Base-by-base conservation (phyloP, 2,797 vertebrate species). In the Pipistrellus nathusii region DNA sequence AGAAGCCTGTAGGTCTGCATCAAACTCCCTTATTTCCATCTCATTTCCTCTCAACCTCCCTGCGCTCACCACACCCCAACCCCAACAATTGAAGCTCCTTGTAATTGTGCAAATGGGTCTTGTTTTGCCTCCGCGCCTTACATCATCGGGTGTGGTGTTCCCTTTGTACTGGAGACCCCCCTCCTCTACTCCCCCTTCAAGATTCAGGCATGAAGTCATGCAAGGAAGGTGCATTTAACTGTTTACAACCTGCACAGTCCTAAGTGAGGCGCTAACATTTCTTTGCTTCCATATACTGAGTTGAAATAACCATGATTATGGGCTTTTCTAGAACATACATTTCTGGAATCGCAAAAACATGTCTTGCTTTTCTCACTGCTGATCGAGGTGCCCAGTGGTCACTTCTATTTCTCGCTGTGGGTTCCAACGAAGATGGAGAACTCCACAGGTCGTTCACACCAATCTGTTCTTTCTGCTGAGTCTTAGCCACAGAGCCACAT, bases 1-100 rank as follows among this genome's bases (percentile, higher is more conserved):
- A 12, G 20, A 27, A 11, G 7, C 27, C 53, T 12, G 14, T 2
- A 12, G 3, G 1, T 8, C 20, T 46, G 30, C 7, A 2, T 6
- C 2, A 44, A 17, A 2, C 72, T 9, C 72, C 53, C 21, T 8
- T 18, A 1, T 35, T 62, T 17, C 2, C 11, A 1, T 7, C 41
- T 23, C 6, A 11, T 8, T 41, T 41, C 71, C 81, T 72, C 44
- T 17, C 3, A 5, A 1, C 38, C 30, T 68, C n/a, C 18, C 35
- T 15, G 38, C 6, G 12, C 41, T 23, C 25, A 30, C 17, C n/a
- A 12, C 3, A 17, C 30, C 8, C 51, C 30, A 15, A 25, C 23
- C 8, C 51, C 23, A 15, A 11, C 21, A 13, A 10, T 0, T 1
- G 21, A 38, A 8, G 11, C 23, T 27, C 32, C 53, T 44, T 25